phyloP scores from a whole-genome alignment of 2,888 invertebrate species.

The Idaea straminata region DNA sequence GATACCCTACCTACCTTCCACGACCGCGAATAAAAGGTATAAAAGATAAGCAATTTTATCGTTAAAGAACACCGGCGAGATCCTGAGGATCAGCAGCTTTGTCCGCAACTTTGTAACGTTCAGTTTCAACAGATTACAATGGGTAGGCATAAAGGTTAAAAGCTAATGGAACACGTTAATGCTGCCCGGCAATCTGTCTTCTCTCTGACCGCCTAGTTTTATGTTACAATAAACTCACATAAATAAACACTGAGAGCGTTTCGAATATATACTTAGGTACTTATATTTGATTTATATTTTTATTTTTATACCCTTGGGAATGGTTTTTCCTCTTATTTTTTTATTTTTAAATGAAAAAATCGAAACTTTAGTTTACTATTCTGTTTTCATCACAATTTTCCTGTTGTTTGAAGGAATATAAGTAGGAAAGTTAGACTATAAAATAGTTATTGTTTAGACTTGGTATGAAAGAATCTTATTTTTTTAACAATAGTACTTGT shows the following conservation, averaged over 20 bases:
- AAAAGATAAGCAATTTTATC: neutral
- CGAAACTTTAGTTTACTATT: neutral
- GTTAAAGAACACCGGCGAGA: neutral
- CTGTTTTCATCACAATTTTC: neutral
- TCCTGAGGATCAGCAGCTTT: constrained; percentile 5
- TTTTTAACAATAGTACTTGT: neutral
- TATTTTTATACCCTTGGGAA: neutral
- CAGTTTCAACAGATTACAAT: constrained; percentile 23
- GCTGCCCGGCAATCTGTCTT: constrained; percentile 14
- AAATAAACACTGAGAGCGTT: neutral
- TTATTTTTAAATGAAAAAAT: neutral
- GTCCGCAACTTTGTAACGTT: constrained; percentile 15
- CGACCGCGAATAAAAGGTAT: neutral
- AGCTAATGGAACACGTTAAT: constrained; percentile 26
- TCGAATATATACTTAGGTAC: neutral
- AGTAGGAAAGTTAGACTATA: neutral
- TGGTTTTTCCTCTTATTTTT: neutral
- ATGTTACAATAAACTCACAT: constrained; percentile 14
- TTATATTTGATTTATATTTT: neutral
- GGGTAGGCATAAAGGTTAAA: constrained; percentile 22
- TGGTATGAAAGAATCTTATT: neutral
- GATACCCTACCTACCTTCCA: neutral
- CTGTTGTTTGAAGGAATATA: neutral
- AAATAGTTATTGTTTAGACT: neutral
- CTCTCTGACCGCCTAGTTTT: constrained; percentile 15